phyloP scores from a whole-genome alignment of 1,140 invertebrate genomes.

The Papilio polytes region DNA sequence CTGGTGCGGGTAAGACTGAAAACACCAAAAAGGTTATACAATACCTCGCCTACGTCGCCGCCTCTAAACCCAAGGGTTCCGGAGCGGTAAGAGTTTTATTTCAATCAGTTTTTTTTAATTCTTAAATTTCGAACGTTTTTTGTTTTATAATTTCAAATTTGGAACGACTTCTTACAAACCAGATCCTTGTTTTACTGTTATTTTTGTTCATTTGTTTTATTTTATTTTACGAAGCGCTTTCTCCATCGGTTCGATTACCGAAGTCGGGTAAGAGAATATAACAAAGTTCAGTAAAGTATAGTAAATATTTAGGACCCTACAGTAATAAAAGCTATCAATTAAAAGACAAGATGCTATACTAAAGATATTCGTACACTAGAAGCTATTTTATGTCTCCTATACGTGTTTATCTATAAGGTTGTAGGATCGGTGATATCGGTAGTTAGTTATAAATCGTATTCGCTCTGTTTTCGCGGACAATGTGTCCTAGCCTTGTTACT shows the following conservation, averaged over 20 bases:
- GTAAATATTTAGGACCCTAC: not conserved
- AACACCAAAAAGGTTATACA: slow-evolving; percentile 99
- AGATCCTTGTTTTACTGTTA: slow-evolving; percentile 33
- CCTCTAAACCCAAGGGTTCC: slow-evolving; percentile 95
- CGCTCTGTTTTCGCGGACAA: not conserved
- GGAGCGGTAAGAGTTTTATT: slow-evolving; percentile 89
- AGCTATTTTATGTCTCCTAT: not conserved
- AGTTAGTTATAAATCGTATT: no score
- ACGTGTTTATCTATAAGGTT: no score
- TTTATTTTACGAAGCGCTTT: slow-evolving; percentile 61
- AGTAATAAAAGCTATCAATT: not conserved
- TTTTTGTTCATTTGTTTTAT: slow-evolving; percentile 43
- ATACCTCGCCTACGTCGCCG: slow-evolving; percentile 99
- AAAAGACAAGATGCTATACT: not conserved
- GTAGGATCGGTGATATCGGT: no score
- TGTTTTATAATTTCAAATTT: not conserved
- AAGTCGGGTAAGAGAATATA: slow-evolving; percentile 64
- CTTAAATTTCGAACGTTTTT: slow-evolving; percentile 11
- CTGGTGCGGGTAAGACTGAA: slow-evolving; percentile 99
- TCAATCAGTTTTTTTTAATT: not conserved
- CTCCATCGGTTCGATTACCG: slow-evolving; percentile 76
- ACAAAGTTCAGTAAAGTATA: not conserved
- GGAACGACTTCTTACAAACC: not conserved
- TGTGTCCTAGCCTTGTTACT: slow-evolving; percentile 5
- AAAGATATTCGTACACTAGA: not conserved